Evolutionary conservation across 2,113 vertebrate species (phyloP).

Genomic region (Eolophus roseicapilla): DNA sequence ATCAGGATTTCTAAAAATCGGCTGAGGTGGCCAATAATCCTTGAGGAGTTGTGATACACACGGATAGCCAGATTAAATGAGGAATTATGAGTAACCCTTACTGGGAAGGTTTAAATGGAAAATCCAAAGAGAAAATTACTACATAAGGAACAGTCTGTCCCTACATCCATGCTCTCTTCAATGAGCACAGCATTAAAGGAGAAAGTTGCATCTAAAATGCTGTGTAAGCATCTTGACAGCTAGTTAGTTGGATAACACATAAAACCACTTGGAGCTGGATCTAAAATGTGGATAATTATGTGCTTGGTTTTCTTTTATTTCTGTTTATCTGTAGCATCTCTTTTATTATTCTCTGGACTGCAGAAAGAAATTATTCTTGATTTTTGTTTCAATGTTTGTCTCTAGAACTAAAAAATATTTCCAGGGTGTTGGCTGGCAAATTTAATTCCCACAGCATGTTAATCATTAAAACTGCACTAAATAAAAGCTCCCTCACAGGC

Average conservation of each 20-base stretch:
- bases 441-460: background rate
- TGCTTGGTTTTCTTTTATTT: conserved; percentile 14
- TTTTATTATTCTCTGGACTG: background rate
- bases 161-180: background rate
- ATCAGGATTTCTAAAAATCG: background rate
- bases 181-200: background rate
- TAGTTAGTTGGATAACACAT: conserved; percentile 40
- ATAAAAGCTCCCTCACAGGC: background rate
- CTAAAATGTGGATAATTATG: conserved; percentile 17
- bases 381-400: conserved; percentile 16
- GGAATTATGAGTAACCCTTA: background rate
- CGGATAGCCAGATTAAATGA: background rate
- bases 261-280: conserved; percentile 37
- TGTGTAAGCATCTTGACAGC: conserved; percentile 17
- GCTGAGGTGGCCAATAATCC: background rate
- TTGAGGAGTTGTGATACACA: background rate
- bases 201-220: background rate
- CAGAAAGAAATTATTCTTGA: conserved; percentile 25
- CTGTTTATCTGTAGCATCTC: conserved; percentile 26
- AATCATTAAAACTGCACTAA: background rate
- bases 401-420: conserved; percentile 11
- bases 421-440: background rate
- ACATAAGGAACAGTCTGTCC: background rate
- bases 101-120: background rate
- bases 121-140: background rate